phyloP scores from a whole-genome alignment of 2,888 invertebrate genomes.

The Argyresthia goedartella region DNA sequence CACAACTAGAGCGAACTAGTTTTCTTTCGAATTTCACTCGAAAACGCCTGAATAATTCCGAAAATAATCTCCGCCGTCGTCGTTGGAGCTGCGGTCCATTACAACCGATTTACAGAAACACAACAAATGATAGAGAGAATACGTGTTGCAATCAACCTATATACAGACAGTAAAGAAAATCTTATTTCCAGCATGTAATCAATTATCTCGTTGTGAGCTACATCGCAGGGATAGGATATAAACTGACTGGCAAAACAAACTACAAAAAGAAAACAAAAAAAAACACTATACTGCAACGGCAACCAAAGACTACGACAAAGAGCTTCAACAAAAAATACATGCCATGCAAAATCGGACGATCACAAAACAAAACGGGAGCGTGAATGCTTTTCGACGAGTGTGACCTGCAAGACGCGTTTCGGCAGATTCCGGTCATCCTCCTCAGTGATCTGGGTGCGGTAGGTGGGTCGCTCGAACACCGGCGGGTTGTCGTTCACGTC shows the following conservation, averaged over 20 bases:
- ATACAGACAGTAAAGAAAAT: too few species aligned
- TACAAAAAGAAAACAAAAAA: conserved; percentile 19
- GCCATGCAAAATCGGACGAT: conserved; percentile 48
- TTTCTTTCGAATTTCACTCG: not conserved
- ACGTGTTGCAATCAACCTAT: too few species aligned
- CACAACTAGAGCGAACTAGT: not conserved
- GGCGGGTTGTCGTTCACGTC: conserved; percentile 99
- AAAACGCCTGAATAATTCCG: not conserved
- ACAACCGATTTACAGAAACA: conserved; percentile 19
- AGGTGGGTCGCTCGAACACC: conserved; percentile 94
- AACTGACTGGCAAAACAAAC: too few species aligned
- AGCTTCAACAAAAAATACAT: conserved; percentile 43
- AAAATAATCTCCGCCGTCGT: too few species aligned
- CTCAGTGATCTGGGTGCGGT: conserved; percentile 95
- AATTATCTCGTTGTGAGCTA: too few species aligned
- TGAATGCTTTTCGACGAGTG: conserved; percentile 8
- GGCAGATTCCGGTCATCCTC: conserved; percentile 95
- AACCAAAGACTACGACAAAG: conserved; percentile 27
- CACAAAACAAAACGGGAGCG: not conserved
- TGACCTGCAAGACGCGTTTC: conserved; percentile 92
- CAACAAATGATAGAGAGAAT: conserved; percentile 26
- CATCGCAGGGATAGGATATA: too few species aligned
- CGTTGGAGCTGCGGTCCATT: conserved; percentile 18
- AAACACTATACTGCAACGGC: conserved; percentile 19
- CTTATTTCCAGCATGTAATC: too few species aligned